Evolutionary conservation across 2,113 vertebrate species (phyloP).

Genomic region (Xyrauchen texanus): DNA sequence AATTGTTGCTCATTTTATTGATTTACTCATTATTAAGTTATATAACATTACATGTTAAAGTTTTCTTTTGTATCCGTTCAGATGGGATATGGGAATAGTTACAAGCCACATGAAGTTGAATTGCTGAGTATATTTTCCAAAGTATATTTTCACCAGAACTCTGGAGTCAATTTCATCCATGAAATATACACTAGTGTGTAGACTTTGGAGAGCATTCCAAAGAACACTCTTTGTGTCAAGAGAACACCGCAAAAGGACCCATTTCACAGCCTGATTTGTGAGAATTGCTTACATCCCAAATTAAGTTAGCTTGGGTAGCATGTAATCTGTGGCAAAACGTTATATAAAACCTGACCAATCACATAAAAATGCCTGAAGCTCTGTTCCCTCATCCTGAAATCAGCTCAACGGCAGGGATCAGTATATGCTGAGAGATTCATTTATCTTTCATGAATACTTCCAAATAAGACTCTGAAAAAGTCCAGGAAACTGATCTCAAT

Average conservation of each 20-base stretch:
- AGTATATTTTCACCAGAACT: conserved; percentile 10
- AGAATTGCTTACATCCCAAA: conserved; percentile 26
- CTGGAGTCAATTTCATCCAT: neutral
- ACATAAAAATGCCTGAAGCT: conserved; percentile 16
- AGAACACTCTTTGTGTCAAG: conserved; percentile 31
- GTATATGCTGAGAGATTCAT: conserved; percentile 25
- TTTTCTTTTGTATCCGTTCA: neutral
- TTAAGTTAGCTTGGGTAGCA: conserved; percentile 41
- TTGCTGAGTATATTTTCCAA: conserved; percentile 13
- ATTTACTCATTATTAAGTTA: too few relatives aligned
- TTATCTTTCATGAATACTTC: conserved; percentile 26
- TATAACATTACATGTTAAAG: neutral
- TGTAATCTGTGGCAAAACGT: conserved; percentile 37
- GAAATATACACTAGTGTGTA: neutral
- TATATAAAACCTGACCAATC: conserved; percentile 40
- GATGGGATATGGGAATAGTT: neutral
- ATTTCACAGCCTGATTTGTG: conserved; percentile 33
- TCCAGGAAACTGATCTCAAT: conserved; percentile 18
- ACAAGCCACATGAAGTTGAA: conserved; percentile 9
- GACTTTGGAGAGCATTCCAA: neutral
- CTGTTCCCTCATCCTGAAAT: conserved; percentile 17
- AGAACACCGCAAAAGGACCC: conserved; percentile 18
- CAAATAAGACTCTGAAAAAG: neutral
- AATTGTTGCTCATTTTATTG: too few relatives aligned
- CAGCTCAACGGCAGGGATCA: conserved; percentile 29